Evolutionary conservation across 2,113 vertebrate species (phyloP), one percentile per base, ranked within the genome.

Genomic region (Porphyrio hochstetteri): DNA sequence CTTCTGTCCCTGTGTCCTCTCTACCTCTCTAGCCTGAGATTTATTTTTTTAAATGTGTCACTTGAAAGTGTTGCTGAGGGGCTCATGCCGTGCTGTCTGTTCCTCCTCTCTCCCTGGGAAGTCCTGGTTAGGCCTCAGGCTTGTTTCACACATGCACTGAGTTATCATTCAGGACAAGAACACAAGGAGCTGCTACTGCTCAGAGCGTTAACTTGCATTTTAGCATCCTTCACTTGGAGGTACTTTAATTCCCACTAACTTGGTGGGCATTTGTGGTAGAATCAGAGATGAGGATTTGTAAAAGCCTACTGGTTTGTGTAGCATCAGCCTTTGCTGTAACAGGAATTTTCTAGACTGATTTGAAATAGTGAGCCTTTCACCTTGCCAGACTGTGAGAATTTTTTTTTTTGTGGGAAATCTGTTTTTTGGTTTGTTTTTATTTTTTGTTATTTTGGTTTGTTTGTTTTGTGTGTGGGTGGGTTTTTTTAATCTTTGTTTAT

Each of bases 61-160:
- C 81, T 95, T 93, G 81, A 92, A 95, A 93, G 57, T 87, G 25
- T 93, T 93, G 83, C 80, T 61, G 6, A 91, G 83, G 83, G 91
- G 76, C 60, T 94, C 33, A 24, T 33, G 38, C 40, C 63, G 46
- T 28, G 74, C 81, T 84, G 84, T 21, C 48, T 71, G 48, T 91
- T 95, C 57, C 77, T 93, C 28, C 61, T 75, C n/a, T 92, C 59
- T 77, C 89, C 8, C 5, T 89, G 59, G 86, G 86, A 95, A 91
- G 69, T 80, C 56, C 14, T 92, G 79, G 71, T 90, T 78, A 71
- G 79, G 85, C 93, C 85, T 93, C 64, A 36, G 85, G 93, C 88
- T 88, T 93, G 55, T 86, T 88, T 96, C 71, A 81, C 75, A 88
- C 38, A 20, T 38, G 60, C 60, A 90, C 36, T 71, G 77, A 75